A percentile compares a stretch with the other conserved stretches of the same genome.
phyloP scores from a whole-genome alignment of 64 coral and sea anemone species.

The Pocillopora verrucosa region DNA sequence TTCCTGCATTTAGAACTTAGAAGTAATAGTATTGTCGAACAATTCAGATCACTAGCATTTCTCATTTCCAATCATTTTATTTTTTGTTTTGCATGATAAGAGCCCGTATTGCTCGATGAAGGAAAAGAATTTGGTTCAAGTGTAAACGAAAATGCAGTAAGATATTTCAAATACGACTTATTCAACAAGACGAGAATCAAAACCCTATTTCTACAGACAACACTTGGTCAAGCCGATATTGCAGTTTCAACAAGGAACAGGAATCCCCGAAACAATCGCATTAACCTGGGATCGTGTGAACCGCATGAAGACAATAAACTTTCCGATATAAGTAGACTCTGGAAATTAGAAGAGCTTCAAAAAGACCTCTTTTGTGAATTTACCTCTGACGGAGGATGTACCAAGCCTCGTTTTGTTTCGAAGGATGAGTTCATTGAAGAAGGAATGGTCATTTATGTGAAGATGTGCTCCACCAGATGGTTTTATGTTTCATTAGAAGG shows the following conservation, averaged over 20 bases:
- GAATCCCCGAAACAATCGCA: not conserved
- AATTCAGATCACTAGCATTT: not conserved
- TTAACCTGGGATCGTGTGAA: slow-evolving; percentile 11
- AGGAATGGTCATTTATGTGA: slow-evolving; percentile 18
- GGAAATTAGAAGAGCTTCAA: not conserved
- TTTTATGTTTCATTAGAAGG: slow-evolving; percentile 20
- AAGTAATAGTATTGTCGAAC: no score
- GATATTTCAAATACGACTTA: no score
- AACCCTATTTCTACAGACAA: no score
- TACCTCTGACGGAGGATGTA: not conserved
- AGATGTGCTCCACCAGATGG: slow-evolving; percentile 10
- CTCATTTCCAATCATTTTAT: not conserved
- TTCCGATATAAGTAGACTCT: not conserved
- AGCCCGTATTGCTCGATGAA: slow-evolving; percentile 8
- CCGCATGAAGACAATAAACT: not conserved
- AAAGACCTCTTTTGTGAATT: not conserved
- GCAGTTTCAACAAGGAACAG: not conserved
- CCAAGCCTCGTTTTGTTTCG: not conserved
- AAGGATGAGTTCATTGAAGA: not conserved
- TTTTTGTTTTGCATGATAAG: not conserved
- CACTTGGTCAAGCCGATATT: no score
- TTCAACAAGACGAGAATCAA: no score
- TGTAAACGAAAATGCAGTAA: no score
- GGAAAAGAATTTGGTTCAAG: not conserved
- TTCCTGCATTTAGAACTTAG: no score